A percentile compares a stretch with the other conserved stretches of the same genome.
These are phyloP conservation scores for Cygnus atratus DNA, from an alignment of 2,113 vertebrate genomes.

Conservation along the genomic window DNA sequence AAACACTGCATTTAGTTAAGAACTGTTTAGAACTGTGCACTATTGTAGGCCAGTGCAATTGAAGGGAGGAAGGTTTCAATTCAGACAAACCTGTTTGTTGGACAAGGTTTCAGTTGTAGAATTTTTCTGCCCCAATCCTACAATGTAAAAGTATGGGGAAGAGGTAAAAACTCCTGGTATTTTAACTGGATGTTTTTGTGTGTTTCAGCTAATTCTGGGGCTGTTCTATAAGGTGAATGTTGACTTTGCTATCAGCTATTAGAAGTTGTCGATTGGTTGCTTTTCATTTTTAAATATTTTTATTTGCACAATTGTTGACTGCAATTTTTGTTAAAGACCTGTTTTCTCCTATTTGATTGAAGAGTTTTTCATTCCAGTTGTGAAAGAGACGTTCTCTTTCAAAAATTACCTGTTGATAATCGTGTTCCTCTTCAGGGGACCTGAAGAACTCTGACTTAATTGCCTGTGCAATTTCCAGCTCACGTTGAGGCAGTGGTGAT, in stretches of 20 bases:
- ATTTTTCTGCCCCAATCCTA: background rate
- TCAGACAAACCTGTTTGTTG: background rate
- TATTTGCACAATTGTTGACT: background rate
- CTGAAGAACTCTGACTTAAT: background rate
- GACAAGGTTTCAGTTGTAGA: background rate
- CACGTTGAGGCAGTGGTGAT: background rate
- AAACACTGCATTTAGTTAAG: background rate
- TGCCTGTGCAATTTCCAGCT: background rate
- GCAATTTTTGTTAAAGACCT: background rate
- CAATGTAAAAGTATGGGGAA: background rate
- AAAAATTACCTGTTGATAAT: background rate
- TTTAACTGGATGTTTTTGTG: background rate
- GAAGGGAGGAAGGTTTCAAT: background rate
- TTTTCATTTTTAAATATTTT: background rate
- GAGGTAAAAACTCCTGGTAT: background rate
- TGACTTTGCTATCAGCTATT: background rate
- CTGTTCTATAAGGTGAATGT: background rate
- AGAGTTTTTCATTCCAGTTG: background rate
- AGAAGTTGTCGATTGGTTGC: background rate
- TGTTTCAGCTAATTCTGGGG: background rate
- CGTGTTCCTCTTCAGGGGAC: background rate
- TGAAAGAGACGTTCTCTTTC: background rate
- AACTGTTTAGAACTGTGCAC: background rate
- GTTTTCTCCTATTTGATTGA: background rate
- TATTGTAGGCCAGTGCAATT: background rate